A percentile compares a stretch with the other conserved stretches of the same genome.
phyloP scores from a whole-genome alignment of 1,140 invertebrate genomes.

The Drosophila kikkawai region DNA sequence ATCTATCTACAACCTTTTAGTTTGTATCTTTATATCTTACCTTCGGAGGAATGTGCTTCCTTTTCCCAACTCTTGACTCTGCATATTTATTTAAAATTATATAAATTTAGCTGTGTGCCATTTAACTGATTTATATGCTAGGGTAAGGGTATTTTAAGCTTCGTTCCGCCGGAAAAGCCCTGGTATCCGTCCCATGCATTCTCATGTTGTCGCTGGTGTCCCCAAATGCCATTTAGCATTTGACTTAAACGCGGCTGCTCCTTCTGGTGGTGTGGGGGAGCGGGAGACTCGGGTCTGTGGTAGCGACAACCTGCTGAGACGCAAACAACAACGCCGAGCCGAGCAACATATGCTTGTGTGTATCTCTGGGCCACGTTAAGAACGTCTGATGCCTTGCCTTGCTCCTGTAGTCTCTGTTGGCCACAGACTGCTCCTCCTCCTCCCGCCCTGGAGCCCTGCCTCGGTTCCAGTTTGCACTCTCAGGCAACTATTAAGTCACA shows the following conservation, averaged over 20 bases:
- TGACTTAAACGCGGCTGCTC: constrained; percentile 72
- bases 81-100: neutral
- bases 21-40: no score
- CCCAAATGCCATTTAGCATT: constrained; percentile 80
- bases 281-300: neutral
- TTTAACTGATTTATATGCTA: neutral
- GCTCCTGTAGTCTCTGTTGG: constrained; percentile 22
- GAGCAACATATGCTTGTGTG: constrained; percentile 68
- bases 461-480: constrained; percentile 38
- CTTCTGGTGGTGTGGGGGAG: constrained; percentile 32
- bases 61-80: neutral
- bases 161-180: neutral
- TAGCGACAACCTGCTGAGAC: constrained; percentile 64
- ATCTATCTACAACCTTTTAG: neutral
- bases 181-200: neutral
- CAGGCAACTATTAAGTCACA: constrained; percentile 58
- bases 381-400: constrained; percentile 63
- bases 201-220: constrained; percentile 50
- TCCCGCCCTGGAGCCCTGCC: neutral
- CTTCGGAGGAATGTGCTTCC: no score
- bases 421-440: constrained; percentile 25
- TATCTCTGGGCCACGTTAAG: constrained; percentile 48
- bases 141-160: constrained; percentile 3
- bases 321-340: constrained; percentile 15
- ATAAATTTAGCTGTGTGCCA: neutral